These are phyloP conservation scores for Montifringilla adamsi DNA, from an alignment of 2,113 vertebrate genomes.

Conservation along the genomic window DNA sequence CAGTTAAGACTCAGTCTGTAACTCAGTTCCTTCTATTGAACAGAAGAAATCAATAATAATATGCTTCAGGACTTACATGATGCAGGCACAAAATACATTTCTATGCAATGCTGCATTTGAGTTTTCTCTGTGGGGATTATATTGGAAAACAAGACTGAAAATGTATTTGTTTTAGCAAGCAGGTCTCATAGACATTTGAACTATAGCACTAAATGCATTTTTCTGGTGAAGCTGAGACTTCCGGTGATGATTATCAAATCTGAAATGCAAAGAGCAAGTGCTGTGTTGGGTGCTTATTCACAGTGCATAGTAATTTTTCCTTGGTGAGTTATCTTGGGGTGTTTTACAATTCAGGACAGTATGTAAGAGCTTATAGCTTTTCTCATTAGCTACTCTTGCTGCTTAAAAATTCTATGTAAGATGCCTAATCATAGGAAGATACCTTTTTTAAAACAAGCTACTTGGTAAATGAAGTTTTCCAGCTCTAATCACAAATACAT, in stretches of 20 bases:
- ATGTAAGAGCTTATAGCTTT: constrained; percentile 45
- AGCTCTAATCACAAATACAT: not conserved
- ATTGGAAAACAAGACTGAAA: not conserved
- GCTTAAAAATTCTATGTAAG: constrained; percentile 20
- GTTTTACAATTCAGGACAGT: constrained; percentile 42
- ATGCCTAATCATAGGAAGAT: not conserved
- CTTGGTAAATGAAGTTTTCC: constrained; percentile 24
- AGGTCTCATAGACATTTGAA: not conserved
- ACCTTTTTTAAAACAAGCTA: constrained; percentile 53
- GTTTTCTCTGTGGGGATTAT: not conserved
- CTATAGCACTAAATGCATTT: not conserved
- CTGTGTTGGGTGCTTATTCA: constrained; percentile 36
- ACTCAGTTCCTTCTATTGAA: not conserved
- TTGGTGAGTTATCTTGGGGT: constrained; percentile 11
- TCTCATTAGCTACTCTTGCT: constrained; percentile 43
- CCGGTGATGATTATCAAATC: constrained; percentile 20
- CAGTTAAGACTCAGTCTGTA: constrained; percentile 6
- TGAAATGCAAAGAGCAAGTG: constrained; percentile 33
- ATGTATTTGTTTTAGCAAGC: not conserved
- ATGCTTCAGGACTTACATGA: not conserved
- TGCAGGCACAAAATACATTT: not conserved
- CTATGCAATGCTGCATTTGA: not conserved
- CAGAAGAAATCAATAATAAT: not conserved
- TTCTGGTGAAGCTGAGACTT: constrained; percentile 20
- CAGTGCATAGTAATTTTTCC: constrained; percentile 43